Conservation (phyloP, 1,140 invertebrate genomes). For the Camponotus pennsylvanicus region DNA sequence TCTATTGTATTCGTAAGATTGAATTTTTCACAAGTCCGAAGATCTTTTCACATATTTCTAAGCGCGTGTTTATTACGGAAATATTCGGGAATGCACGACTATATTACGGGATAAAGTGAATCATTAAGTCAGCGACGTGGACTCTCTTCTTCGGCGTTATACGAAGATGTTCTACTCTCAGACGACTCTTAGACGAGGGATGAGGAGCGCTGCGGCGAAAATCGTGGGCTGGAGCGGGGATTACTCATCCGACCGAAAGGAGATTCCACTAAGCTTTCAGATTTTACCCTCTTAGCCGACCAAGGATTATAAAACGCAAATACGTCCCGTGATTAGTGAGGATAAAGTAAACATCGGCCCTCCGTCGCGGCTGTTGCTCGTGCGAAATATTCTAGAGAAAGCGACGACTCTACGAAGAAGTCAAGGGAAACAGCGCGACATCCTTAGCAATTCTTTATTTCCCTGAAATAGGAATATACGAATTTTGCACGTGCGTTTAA, state of each 20-base stretch:
- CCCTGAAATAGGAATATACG: neutral
- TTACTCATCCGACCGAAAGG: constrained; percentile 83
- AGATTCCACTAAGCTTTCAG: constrained; percentile 86
- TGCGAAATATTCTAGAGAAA: constrained; percentile 60
- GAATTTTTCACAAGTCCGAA: neutral
- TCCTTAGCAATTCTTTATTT: neutral
- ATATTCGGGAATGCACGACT: constrained; percentile 68
- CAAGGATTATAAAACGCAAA: constrained; percentile 86
- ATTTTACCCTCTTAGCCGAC: constrained; percentile 84
- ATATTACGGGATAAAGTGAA: constrained; percentile 84
- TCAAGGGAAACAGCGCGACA: neutral
- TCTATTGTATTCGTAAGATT: neutral
- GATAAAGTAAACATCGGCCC: constrained; percentile 83
- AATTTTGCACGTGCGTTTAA: neutral
- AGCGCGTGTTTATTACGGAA: neutral
- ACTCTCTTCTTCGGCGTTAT: constrained; percentile 72
- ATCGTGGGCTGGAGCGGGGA: constrained; percentile 77
- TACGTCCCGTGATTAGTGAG: constrained; percentile 85
- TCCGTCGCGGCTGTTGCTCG: constrained; percentile 70
- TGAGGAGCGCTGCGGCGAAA: constrained; percentile 60
- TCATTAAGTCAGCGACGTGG: constrained; percentile 81
- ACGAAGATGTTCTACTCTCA: constrained; percentile 72
- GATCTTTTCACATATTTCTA: neutral
- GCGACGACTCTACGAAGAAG: constrained; percentile 23
- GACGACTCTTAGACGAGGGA: constrained; percentile 66